These are phyloP conservation scores for Monodelphis domestica DNA, from an alignment of 2,797 vertebrate genomes.

Conservation along the genomic window DNA sequence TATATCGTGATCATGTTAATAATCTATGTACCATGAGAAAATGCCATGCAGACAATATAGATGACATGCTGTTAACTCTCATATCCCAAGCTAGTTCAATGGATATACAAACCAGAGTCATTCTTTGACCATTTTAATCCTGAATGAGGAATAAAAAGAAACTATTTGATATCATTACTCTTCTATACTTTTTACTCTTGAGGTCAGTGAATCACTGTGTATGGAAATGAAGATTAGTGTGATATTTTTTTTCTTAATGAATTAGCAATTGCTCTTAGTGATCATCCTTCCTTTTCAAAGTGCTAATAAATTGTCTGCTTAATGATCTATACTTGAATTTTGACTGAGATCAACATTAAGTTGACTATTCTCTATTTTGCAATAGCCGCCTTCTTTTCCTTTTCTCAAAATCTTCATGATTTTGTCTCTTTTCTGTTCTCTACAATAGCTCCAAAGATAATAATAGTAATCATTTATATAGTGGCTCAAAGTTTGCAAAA, in stretches of 20 bases:
- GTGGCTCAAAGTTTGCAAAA: background rate
- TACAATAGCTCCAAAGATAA: background rate
- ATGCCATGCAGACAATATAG: background rate
- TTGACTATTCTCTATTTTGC: background rate
- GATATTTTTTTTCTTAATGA: background rate
- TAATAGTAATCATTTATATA: background rate
- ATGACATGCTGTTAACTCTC: background rate
- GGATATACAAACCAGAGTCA: background rate
- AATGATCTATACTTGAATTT: background rate
- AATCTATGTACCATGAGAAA: background rate
- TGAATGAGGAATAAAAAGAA: background rate
- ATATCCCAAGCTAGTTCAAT: background rate
- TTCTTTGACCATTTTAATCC: background rate
- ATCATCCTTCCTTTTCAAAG: background rate
- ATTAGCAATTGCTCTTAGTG: background rate
- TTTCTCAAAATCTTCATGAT: background rate
- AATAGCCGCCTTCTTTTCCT: background rate
- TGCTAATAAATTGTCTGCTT: background rate
- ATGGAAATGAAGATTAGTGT: background rate
- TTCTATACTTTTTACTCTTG: background rate
- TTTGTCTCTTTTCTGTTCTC: background rate
- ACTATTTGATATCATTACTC: background rate
- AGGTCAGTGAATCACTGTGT: background rate
- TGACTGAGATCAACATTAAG: background rate
- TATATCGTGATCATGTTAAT: background rate